Evolutionary conservation across 2,113 vertebrate species (phyloP).

Genomic region (Callospermophilus lateralis): DNA sequence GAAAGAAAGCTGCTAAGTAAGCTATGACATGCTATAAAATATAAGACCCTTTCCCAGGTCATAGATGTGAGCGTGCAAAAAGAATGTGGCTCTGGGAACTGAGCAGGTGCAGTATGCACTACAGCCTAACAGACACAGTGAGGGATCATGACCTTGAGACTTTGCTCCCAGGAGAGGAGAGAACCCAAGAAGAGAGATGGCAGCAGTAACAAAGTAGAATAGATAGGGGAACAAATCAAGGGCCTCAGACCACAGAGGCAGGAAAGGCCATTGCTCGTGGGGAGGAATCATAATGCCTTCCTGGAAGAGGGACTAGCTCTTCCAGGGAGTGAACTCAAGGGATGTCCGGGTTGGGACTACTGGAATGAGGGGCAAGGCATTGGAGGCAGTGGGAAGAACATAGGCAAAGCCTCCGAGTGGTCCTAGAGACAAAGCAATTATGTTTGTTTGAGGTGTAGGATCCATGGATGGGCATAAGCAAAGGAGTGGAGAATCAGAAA

Average conservation of each 20-base stretch:
- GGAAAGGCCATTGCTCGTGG: not conserved
- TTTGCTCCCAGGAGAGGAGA: not conserved
- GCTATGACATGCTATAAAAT: no score
- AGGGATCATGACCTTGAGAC: not conserved
- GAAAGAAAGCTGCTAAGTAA: not conserved
- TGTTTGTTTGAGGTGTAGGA: not conserved
- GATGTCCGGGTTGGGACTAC: not conserved
- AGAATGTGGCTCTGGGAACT: not conserved
- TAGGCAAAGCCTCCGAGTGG: not conserved
- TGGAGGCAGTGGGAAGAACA: no score
- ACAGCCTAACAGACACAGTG: accelerated
- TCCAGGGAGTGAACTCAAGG: not conserved
- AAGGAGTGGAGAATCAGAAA: not conserved
- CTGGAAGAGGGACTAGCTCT: not conserved
- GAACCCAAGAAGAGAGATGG: not conserved
- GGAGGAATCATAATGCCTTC: not conserved
- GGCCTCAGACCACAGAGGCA: not conserved
- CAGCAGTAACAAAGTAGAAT: not conserved
- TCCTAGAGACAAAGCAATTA: not conserved
- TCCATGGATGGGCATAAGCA: not conserved
- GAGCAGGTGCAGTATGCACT: no score
- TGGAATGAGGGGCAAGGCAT: not conserved
- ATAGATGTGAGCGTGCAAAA: not conserved
- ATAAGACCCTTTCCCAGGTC: not conserved
- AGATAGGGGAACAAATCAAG: not conserved